Evolutionary conservation across 2,888 invertebrate species (phyloP).

Genomic region (Philaethria dido): DNA sequence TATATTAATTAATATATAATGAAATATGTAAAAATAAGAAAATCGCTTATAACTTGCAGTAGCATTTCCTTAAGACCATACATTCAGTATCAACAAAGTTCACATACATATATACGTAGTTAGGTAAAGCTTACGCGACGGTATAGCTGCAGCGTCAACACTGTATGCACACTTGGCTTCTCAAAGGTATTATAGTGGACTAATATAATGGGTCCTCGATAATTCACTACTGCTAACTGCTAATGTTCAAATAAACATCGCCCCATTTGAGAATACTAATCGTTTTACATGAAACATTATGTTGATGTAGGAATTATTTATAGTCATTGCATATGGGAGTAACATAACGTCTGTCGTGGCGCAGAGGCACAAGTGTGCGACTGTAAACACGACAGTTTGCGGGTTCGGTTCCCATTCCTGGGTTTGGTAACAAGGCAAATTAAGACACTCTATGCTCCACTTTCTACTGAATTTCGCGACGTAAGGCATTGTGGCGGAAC

Average conservation of each 20-base stretch:
- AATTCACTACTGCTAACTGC: constrained; percentile 16
- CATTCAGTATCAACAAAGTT: constrained; percentile 31
- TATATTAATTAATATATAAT: background rate
- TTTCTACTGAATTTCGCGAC: no score
- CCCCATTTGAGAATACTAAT: background rate
- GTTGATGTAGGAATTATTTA: no score
- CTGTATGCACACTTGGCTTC: constrained; percentile 22
- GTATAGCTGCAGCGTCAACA: constrained; percentile 30
- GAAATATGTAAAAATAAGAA: background rate
- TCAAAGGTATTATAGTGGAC: constrained; percentile 27
- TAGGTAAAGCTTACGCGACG: constrained; percentile 26
- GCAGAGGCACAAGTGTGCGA: no score
- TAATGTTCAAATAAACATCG: background rate
- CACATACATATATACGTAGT: background rate
- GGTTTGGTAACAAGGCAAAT: no score
- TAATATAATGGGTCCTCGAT: constrained; percentile 17
- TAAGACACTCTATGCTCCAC: no score
- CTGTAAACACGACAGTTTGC: no score
- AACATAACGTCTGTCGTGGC: no score
- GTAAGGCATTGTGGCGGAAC: no score
- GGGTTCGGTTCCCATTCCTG: no score
- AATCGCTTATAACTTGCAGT: constrained; percentile 25
- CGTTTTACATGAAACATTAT: constrained; percentile 1
- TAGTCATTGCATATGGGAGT: background rate
- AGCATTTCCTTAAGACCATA: constrained; percentile 30